Percentiles rank a stretch among this genome's conserved stretches.
These are phyloP conservation scores for Neosilurus hyrtlii DNA, from an alignment of 2,797 vertebrate species.

Conservation along the genomic window DNA sequence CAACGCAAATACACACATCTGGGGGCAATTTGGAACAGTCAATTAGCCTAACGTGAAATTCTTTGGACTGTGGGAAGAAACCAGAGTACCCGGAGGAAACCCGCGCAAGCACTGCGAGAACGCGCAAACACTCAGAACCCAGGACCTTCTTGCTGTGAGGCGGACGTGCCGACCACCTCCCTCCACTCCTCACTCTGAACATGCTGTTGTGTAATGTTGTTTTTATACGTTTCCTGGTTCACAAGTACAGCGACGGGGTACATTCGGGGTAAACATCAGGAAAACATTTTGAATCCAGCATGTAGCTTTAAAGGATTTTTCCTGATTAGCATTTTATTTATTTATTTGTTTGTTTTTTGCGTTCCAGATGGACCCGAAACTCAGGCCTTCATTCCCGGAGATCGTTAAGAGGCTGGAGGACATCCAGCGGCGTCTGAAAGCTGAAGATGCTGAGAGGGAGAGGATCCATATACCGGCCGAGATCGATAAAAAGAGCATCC, in stretches of 20 bases:
- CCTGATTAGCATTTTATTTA: background rate
- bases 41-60: no score
- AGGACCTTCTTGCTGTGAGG: no score
- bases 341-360: no score
- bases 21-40: no score
- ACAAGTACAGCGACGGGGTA: background rate
- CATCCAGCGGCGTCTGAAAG: conserved; percentile 77
- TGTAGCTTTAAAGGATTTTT: background rate
- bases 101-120: no score
- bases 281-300: background rate
- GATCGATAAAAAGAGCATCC: conserved; percentile 75
- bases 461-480: conserved; percentile 70
- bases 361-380: conserved; percentile 91
- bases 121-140: no score
- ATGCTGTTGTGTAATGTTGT: background rate
- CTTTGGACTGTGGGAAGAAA: no score
- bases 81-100: no score
- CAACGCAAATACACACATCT: no score
- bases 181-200: background rate
- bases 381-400: conserved; percentile 89
- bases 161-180: no score
- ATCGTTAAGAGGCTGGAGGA: conserved; percentile 84
- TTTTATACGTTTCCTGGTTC: no score
- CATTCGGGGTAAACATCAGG: background rate
- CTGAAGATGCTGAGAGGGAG: conserved; percentile 79